Evolutionary conservation across 2,113 vertebrate species (phyloP).

Genomic region (Cyphomyrus plagiostoma): DNA sequence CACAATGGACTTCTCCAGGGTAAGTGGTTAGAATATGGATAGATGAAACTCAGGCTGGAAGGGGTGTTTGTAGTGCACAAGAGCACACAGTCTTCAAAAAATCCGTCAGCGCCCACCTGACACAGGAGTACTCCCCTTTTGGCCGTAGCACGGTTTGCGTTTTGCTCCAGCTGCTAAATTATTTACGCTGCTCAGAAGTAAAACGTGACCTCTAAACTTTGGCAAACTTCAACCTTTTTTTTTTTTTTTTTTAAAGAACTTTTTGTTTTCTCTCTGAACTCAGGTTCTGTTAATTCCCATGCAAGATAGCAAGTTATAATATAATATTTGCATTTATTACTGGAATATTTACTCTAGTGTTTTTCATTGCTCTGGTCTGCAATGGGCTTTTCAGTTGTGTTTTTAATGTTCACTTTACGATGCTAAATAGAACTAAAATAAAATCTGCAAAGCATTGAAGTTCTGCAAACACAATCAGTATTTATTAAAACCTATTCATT

Average conservation of each 20-base stretch:
- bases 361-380: neutral
- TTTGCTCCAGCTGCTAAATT: neutral
- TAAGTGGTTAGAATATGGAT: neutral
- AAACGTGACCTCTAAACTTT: constrained; percentile 2
- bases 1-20: neutral
- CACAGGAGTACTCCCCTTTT: neutral
- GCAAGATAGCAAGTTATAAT: neutral
- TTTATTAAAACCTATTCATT: neutral
- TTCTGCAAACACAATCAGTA: neutral
- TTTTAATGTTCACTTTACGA: neutral
- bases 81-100: neutral
- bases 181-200: neutral
- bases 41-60: neutral
- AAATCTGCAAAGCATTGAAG: neutral
- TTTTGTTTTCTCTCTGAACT: neutral
- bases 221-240: neutral
- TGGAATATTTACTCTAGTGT: neutral
- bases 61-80: neutral
- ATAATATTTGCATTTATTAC: neutral
- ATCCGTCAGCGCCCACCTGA: neutral
- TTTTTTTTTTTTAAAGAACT: neutral
- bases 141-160: neutral
- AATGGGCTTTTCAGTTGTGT: neutral
- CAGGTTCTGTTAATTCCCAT: neutral
- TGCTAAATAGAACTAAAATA: neutral